Conservation (phyloP, 1,140 invertebrate genomes). For the Trypoxylus dichotomus region DNA sequence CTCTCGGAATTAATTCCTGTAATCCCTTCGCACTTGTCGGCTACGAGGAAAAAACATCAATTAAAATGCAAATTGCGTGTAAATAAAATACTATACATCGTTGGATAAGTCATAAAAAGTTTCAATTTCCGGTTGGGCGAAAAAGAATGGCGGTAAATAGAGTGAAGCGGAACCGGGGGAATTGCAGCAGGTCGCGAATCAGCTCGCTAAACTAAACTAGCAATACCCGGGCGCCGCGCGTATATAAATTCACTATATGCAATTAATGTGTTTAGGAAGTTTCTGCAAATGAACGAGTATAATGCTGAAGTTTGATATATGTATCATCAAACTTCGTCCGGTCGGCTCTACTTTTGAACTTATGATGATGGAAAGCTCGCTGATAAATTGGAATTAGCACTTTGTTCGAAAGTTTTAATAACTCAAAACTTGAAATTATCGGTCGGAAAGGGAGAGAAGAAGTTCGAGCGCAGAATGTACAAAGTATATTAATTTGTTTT, state of each 20-base stretch:
- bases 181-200: background rate
- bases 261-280: constrained; percentile 23
- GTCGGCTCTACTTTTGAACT: constrained; percentile 6
- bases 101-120: constrained; percentile 20
- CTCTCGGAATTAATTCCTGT: constrained; percentile 13
- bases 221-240: background rate
- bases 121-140: constrained; percentile 3
- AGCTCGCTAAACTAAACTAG: background rate
- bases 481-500: constrained; percentile 19
- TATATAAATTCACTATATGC: constrained; percentile 15
- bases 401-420: constrained; percentile 23
- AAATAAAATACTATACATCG: constrained; percentile 23
- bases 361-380: constrained; percentile 17
- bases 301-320: constrained; percentile 20
- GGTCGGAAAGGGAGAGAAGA: background rate
- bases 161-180: background rate
- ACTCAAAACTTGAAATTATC: constrained; percentile 22
- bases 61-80: constrained; percentile 24
- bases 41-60: constrained; percentile 18
- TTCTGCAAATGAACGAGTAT: constrained; percentile 19
- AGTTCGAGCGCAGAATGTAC: background rate
- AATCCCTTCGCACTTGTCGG: constrained; percentile 12
- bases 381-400: constrained; percentile 24
- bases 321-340: constrained; percentile 12
- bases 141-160: background rate